Evolutionary conservation across 1,140 invertebrate species (phyloP).

Genomic region (Aphelenchoides avenae): DNA sequence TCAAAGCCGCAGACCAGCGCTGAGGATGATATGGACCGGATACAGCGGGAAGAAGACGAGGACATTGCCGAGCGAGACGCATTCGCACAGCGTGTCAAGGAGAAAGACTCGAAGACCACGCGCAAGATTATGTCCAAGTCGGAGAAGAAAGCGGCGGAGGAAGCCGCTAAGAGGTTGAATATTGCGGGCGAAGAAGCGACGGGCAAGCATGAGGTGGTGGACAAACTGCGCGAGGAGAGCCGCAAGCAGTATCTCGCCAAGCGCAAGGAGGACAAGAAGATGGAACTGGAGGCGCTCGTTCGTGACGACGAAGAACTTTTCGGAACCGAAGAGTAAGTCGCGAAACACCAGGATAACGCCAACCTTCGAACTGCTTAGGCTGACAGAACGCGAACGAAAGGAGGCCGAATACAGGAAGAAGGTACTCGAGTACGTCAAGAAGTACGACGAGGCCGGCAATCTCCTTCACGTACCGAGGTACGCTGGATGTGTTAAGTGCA

Average conservation of each 20-base stretch:
- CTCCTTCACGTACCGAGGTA: slow-evolving; percentile 82
- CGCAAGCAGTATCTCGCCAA: slow-evolving; percentile 88
- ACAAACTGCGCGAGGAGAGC: slow-evolving; percentile 78
- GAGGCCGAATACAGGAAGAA: slow-evolving; percentile 86
- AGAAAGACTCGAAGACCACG: slow-evolving; percentile 82
- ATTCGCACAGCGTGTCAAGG: slow-evolving; percentile 79
- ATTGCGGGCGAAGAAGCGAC: slow-evolving; percentile 61
- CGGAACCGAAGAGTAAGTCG: slow-evolving; percentile 71
- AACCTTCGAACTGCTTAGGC: slow-evolving; percentile 60
- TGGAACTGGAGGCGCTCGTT: slow-evolving; percentile 89
- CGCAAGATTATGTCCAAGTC: slow-evolving; percentile 61
- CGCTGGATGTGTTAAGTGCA: background rate
- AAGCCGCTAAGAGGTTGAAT: slow-evolving; percentile 84
- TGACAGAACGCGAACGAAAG: slow-evolving; percentile 78
- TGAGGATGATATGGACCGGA: slow-evolving; percentile 49
- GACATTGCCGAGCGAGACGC: slow-evolving; percentile 90
- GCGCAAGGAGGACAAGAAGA: slow-evolving; percentile 88
- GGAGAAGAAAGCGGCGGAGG: slow-evolving; percentile 76
- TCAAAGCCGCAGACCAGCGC: slow-evolving; percentile 21
- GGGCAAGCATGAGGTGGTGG: slow-evolving; percentile 21
- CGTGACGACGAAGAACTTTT: slow-evolving; percentile 94
- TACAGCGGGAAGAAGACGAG: slow-evolving; percentile 66
- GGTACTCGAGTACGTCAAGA: slow-evolving; percentile 80
- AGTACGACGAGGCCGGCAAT: slow-evolving; percentile 87
- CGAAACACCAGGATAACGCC: slow-evolving; percentile 1